Evolutionary conservation across 2,888 invertebrate species (phyloP).

Genomic region (Lacanobia wlatinum): DNA sequence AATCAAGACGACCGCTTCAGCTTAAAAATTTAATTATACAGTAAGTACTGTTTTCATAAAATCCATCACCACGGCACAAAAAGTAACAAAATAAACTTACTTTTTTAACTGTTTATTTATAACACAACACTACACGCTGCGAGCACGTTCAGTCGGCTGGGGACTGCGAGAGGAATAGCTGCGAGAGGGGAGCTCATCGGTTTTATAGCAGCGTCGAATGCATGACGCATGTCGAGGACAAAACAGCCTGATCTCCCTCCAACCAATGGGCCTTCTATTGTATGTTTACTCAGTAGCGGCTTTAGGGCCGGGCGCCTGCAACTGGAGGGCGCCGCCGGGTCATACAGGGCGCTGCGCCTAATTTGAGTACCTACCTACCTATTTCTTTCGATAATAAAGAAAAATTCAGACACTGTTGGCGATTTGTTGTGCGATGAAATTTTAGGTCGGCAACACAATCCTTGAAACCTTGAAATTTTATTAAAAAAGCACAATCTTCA

Average conservation of each 20-base stretch:
- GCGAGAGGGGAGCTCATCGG: conserved; percentile 75
- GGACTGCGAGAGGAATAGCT: conserved; percentile 73
- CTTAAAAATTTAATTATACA: not conserved
- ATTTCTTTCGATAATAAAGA: too few relatives aligned
- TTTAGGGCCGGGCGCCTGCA: too few relatives aligned
- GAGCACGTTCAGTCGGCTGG: conserved; percentile 67
- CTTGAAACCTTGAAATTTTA: too few relatives aligned
- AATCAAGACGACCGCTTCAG: conserved; percentile 4
- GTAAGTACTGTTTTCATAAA: not conserved
- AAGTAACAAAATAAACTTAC: conserved; percentile 71
- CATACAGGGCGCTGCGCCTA: too few relatives aligned
- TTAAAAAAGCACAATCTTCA: too few relatives aligned
- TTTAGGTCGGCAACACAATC: too few relatives aligned
- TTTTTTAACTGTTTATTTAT: conserved; percentile 66
- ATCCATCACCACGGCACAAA: conserved; percentile 3
- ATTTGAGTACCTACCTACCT: too few relatives aligned
- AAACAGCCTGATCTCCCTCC: conserved; percentile 65
- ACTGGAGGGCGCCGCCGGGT: too few relatives aligned
- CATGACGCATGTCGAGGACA: conserved; percentile 75
- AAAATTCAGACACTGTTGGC: too few relatives aligned
- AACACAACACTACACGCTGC: conserved; percentile 65
- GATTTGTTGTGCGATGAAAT: too few relatives aligned
- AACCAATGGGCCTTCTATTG: conserved; percentile 44
- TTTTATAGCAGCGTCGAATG: conserved; percentile 74
- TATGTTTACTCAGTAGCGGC: conserved; percentile 5